Conservation (phyloP, 2,797 vertebrate species). For the Cuculus canorus region DNA sequence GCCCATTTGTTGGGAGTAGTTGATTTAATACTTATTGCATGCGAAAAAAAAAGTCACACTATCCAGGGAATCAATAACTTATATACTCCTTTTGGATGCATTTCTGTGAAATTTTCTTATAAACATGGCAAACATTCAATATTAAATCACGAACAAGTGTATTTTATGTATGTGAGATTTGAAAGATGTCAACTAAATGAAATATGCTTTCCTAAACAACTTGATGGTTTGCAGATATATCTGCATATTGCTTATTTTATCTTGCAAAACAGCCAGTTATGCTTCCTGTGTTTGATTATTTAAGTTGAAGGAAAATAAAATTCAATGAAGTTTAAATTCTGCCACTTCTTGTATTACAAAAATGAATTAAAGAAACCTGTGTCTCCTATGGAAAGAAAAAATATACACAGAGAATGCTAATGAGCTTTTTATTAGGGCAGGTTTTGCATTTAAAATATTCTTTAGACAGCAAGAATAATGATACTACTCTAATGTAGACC, state of each 20-base stretch:
- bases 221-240: slow-evolving; percentile 4
- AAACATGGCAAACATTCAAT: background rate
- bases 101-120: slow-evolving; percentile 32
- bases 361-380: background rate
- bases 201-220: slow-evolving; percentile 6
- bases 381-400: background rate
- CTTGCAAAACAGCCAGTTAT: background rate
- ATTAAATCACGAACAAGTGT: slow-evolving; percentile 24
- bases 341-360: background rate
- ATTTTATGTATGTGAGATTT: slow-evolving; percentile 28
- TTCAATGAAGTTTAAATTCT: background rate
- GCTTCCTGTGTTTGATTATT: background rate
- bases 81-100: background rate
- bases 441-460: slow-evolving; percentile 35
- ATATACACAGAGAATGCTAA: background rate
- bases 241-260: background rate
- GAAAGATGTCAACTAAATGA: slow-evolving; percentile 32
- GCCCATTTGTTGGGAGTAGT: background rate
- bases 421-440: background rate
- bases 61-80: background rate
- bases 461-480: background rate
- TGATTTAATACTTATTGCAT: background rate
- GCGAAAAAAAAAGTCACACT: background rate
- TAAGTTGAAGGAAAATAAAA: slow-evolving; percentile 2
- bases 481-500: background rate